Base-by-base conservation (phyloP, 2,797 vertebrate genomes). In the Lates japonicus region DNA sequence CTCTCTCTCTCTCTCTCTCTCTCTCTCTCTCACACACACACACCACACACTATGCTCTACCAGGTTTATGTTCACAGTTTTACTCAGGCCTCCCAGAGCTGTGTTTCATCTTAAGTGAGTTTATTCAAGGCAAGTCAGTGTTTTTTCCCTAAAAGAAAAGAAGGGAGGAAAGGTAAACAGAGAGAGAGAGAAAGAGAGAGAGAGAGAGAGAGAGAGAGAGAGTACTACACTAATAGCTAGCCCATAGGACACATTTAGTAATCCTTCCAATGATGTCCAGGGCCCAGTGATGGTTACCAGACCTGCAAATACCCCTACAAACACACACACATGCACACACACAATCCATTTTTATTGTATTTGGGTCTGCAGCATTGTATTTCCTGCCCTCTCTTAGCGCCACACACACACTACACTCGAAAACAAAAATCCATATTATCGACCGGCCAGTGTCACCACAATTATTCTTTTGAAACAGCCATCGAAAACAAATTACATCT, bases 401-500 rank as follows among this genome's bases (percentile, higher is more conserved):
- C 97, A 96, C 97, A 98, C 97, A 98, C 97, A 98, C 97, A 97
- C 96, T 96, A 95, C 97, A 96, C 97, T 97, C 96, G 96, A 98
- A 99, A 99, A 99, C 97, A 97, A 97, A 98, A 98, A 99, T 99
- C 98, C 94, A 99, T 99, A 98, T 92, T 98, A 99, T 99, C 96
- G 98, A 99, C 97, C 96, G 88, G 90, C 74, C 96, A 95, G 96
- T 99, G 98, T 99, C 98, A 99, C 98, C 97, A 98, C 98, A 99
- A 99, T 99, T 99, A 99, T 99, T 99, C 98, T 99, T 99, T 98
- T 98, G 97, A 99, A 99, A 98, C 97, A 98, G 97, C 97, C 98
- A 99, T 99, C 99, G 98, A 98, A 99, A 99, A 99, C 98, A 98
- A 99, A 99, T 99, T 99, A 99, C 97, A 99, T 99, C 98, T 99